Base-by-base conservation (phyloP, 2,113 vertebrate species). In the Oostethus manadensis region DNA sequence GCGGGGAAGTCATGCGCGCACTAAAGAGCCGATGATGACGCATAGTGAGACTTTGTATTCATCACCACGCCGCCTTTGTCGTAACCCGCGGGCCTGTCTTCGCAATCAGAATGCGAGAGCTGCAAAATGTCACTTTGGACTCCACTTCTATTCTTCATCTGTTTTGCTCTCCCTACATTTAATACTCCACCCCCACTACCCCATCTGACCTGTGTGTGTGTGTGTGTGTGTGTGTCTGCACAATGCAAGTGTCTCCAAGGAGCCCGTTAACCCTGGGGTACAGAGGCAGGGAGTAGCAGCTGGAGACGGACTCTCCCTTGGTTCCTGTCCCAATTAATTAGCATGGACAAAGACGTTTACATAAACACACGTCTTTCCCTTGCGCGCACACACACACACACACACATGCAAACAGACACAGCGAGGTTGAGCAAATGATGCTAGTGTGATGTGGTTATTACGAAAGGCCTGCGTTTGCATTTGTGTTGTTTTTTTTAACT, bases 271-370 rank as follows among this genome's bases (percentile, higher is more conserved):
- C 79, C 78, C 81, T 71, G 70, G 74, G 78, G 79, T 68, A 77
- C 35, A 44, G 70, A 73, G 55, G 74, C 62, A 22, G 58, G 64
- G 55, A 71, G 68, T 56, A 79, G 77, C 84, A 86, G 81, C 81
- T 88, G 84, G 79, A 87, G 74, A 80, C 69, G 56, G 22, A 66
- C 60, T 80, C 68, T 84, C 82, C 84, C 78, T 74, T 66, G 76
- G 70, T 83, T 71, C 70, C 67, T 86, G 83, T 77, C 66, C 80
- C 68, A 86, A 59, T 86, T 88, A 79, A 77, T 83, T 84, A 80
- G 61, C 61, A 58, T 77, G 69, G 58, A 64, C 70, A 40, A 33
- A 45, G 44, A 64, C 22, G 16, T 48, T 38, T 40, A 26, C 49
- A 57, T 15, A 8, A 62, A 60, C 49, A 54, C 38, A 54, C 44